Base-by-base conservation (phyloP, 2,797 vertebrate species). In the Carduelis carduelis region DNA sequence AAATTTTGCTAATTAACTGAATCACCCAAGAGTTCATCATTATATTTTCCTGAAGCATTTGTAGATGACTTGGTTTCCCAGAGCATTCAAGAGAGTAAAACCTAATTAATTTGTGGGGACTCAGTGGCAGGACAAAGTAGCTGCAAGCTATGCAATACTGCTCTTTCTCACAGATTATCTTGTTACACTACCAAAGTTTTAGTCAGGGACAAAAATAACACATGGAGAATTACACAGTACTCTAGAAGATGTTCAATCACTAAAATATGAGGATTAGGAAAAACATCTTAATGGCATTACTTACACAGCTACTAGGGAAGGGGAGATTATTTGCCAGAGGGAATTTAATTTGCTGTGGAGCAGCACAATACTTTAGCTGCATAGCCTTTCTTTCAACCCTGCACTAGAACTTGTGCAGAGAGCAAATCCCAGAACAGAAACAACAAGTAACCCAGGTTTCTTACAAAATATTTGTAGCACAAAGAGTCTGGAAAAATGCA, bases 181-280 rank as follows among this genome's bases (percentile, higher is more conserved):
- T 37, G 15, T 72, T 84, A 74, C 6, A 17, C 27, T 76, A 88
- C 35, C 30, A 6, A 95, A 81, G 56, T 30, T 46, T 84, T 72
- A 84, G 56, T 21, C 12, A 15, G 55, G 56, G 65, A 96, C 59
- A 71, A 93, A 71, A 55, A 50, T 9, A 80, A 71, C 27, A 82
- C 35, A 65, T 0, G 26, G 14, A 83, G 32, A 92, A 63, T 13
- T 39, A 24, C 52, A 87, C 32, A 70, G 28, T 46, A 60, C 9
- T 71, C 49, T 23, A 69, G 55, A 1, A 57, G 23, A 86, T 76
- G 44, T 60, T 74, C 77, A 74, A 5, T 60, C 70, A 24, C 41
- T 83, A 84, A 83, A 94, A 82, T 70, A 74, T 7, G n/a, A 90
- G 49, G 46, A 84, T 93, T 87, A 94, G 37, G 30, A 49, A 89